A percentile compares a stretch with the other conserved stretches of the same genome.
phyloP scores from a whole-genome alignment of 2,113 vertebrate genomes.

The Alligator mississippiensis region DNA sequence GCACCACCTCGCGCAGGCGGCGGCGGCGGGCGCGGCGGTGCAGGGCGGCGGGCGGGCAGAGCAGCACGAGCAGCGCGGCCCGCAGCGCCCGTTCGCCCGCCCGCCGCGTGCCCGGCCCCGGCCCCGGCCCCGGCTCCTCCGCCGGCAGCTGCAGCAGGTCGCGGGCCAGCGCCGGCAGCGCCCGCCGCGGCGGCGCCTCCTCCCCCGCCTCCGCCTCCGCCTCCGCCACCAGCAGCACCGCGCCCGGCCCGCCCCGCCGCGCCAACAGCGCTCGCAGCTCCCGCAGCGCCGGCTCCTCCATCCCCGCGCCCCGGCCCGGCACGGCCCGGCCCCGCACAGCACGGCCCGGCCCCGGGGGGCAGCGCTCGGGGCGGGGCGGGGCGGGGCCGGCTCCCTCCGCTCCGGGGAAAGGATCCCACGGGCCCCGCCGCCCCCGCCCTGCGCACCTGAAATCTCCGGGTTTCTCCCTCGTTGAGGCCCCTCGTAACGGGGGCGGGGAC shows the following conservation, averaged over 20 bases:
- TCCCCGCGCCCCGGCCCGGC: too few relatives aligned
- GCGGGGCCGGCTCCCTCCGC: constrained; percentile 25
- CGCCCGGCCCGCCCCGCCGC: constrained; percentile 65
- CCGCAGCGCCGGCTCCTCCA: constrained; percentile 8
- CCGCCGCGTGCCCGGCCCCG: not conserved
- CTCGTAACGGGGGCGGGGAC: too few relatives aligned
- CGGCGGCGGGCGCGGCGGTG: constrained; percentile 27
- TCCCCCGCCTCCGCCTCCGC: constrained; percentile 58
- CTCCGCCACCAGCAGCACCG: constrained; percentile 74
- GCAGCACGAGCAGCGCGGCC: constrained; percentile 50
- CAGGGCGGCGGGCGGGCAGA: constrained; percentile 64
- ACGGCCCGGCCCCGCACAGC: too few relatives aligned
- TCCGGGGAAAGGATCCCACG: not conserved
- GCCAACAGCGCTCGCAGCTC: constrained; percentile 67
- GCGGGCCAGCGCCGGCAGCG: not conserved
- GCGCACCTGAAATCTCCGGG: too few relatives aligned
- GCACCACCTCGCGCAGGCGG: constrained; percentile 72
- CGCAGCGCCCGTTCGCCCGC: not conserved
- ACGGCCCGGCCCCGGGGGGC: not conserved
- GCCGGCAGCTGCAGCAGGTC: not conserved
- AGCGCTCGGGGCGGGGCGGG: not conserved
- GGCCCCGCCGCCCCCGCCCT: too few relatives aligned
- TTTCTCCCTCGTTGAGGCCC: too few relatives aligned
- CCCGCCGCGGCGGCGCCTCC: constrained; percentile 43
- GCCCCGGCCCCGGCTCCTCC: not conserved